phyloP scores from a whole-genome alignment of 1,140 invertebrate genomes.

The Sitodiplosis mosellana region DNA sequence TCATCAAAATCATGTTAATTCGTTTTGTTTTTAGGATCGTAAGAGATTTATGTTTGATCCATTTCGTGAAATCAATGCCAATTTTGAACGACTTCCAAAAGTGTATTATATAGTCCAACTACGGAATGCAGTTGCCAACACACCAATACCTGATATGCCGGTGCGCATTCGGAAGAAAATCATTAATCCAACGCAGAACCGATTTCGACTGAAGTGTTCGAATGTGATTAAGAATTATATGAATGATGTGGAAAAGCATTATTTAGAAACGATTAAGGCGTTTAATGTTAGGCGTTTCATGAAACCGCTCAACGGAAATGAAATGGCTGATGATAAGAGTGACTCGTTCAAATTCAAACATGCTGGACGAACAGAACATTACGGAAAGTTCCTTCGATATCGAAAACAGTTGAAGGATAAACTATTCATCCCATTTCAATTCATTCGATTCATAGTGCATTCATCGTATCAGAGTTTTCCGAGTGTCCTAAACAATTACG shows the following conservation, averaged over 20 bases:
- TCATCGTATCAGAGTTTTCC: conserved; percentile 34
- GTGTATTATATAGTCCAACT: background rate
- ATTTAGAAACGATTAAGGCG: conserved; percentile 17
- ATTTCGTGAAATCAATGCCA: background rate
- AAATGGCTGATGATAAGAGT: background rate
- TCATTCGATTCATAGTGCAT: conserved; percentile 36
- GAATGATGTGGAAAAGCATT: conserved; percentile 12
- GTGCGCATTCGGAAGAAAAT: conserved; percentile 19
- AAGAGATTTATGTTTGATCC: background rate
- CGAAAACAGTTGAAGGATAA: conserved; percentile 31
- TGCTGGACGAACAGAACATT: conserved; percentile 35
- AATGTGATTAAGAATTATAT: conserved; percentile 18
- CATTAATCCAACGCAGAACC: conserved; percentile 15
- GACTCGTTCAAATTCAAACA: conserved; percentile 12
- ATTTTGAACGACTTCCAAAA: background rate
- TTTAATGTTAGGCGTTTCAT: conserved; percentile 24
- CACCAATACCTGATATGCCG: conserved; percentile 21
- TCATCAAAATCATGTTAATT: background rate
- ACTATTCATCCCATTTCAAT: conserved; percentile 37
- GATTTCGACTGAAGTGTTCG: conserved; percentile 16
- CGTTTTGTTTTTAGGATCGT: background rate
- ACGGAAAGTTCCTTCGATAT: conserved; percentile 33
- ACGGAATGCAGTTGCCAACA: background rate
- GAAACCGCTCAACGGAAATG: conserved; percentile 17
- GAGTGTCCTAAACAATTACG: conserved; percentile 30